phyloP scores from a whole-genome alignment of 2,888 invertebrate genomes.

The Synanthedon tipuliformis region DNA sequence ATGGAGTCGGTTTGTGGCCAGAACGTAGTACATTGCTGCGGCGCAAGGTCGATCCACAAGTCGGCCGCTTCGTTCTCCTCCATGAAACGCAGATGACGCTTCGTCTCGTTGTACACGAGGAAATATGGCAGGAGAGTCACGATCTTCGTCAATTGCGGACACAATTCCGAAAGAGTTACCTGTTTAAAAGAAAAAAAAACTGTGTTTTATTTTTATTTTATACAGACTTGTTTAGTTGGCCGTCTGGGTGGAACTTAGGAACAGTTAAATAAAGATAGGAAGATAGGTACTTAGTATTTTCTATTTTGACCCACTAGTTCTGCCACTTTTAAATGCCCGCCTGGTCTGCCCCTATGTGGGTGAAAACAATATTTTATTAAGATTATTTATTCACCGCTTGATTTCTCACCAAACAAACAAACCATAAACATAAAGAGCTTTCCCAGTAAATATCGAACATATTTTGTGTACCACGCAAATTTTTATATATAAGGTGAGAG shows the following conservation, averaged over 20 bases:
- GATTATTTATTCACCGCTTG: too few relatives aligned
- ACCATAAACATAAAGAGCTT: too few relatives aligned
- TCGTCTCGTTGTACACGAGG: conserved; percentile 79
- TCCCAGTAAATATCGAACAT: too few relatives aligned
- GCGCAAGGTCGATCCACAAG: conserved; percentile 81
- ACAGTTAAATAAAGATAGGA: too few relatives aligned
- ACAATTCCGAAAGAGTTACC: conserved; percentile 77
- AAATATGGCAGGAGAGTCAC: conserved; percentile 84
- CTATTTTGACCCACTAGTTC: too few relatives aligned
- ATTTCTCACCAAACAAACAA: too few relatives aligned
- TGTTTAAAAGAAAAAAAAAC: conserved; percentile 18
- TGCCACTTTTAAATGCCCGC: too few relatives aligned
- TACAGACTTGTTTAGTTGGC: conserved; percentile 22
- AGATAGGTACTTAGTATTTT: too few relatives aligned
- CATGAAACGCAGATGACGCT: conserved; percentile 77
- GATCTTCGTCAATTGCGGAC: conserved; percentile 81
- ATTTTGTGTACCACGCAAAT: too few relatives aligned
- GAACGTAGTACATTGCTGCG: conserved; percentile 78
- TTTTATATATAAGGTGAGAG: too few relatives aligned
- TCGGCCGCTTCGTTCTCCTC: conserved; percentile 88
- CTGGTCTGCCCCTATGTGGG: too few relatives aligned
- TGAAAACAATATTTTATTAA: too few relatives aligned
- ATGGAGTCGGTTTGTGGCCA: conserved; percentile 87
- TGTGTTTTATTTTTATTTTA: not conserved
- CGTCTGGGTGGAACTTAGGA: conserved; percentile 54